Percentiles rank a stretch among this genome's conserved stretches.
These are phyloP conservation scores for Sebastes hopkinsi DNA, from an alignment of 2,797 vertebrate genomes.

Conservation along the genomic window DNA sequence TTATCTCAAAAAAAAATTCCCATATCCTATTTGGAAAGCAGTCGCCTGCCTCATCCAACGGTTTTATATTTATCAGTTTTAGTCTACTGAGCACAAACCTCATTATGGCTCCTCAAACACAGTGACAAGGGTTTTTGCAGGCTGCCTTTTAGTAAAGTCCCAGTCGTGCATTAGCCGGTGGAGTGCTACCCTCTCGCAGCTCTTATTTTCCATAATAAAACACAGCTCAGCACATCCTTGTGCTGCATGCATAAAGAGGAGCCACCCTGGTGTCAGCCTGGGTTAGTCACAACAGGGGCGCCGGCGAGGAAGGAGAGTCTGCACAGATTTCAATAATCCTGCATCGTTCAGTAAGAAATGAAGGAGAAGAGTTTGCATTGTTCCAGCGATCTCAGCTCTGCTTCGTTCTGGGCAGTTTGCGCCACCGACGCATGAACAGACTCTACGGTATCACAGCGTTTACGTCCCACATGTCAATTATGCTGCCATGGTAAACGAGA, in stretches of 20 bases:
- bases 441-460: slow-evolving; percentile 28
- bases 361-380: slow-evolving; percentile 18
- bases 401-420: slow-evolving; percentile 18
- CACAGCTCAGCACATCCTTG: slow-evolving; percentile 71
- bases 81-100: slow-evolving; percentile 65
- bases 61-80: slow-evolving; percentile 62
- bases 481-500: slow-evolving; percentile 28
- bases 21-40: slow-evolving; percentile 36
- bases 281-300: slow-evolving; percentile 52
- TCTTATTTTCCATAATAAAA: slow-evolving; percentile 78
- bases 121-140: slow-evolving; percentile 53
- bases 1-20: slow-evolving; percentile 12
- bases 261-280: slow-evolving; percentile 41
- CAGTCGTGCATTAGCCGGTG: slow-evolving; percentile 54
- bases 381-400: slow-evolving; percentile 42
- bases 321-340: slow-evolving; percentile 32
- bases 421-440: slow-evolving; percentile 1
- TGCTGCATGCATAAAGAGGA: slow-evolving; percentile 63
- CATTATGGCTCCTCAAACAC: slow-evolving; percentile 66
- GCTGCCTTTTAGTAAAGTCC: slow-evolving; percentile 61
- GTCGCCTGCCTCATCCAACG: slow-evolving; percentile 27
- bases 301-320: neutral
- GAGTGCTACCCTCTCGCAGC: slow-evolving; percentile 55
- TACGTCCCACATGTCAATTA: slow-evolving; percentile 38
- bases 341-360: slow-evolving; percentile 24